Evolutionary conservation across 2,888 invertebrate genomes (phyloP).

Genomic region (Caenorhabditis zanzibari): DNA sequence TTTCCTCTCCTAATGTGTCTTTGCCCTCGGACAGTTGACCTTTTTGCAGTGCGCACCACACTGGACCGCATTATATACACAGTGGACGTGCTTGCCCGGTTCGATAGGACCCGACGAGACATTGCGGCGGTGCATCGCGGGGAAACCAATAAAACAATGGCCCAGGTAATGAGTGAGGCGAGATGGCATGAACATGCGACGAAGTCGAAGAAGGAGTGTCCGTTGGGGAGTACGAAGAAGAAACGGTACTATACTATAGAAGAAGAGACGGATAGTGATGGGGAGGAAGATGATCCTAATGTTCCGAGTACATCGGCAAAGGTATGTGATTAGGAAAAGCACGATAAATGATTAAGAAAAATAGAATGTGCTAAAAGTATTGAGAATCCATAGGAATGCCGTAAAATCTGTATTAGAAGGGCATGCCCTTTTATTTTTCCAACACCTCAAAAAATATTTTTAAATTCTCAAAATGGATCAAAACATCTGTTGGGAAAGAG

Average conservation of each 20-base stretch:
- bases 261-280: conserved; percentile 18
- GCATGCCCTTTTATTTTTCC: too few relatives aligned
- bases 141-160: conserved; percentile 43
- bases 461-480: too few relatives aligned
- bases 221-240: conserved; percentile 47
- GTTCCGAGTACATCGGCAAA: conserved; percentile 23
- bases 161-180: conserved; percentile 40
- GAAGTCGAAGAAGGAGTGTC: conserved; percentile 52
- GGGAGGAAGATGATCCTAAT: conserved; percentile 29
- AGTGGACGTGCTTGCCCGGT: conserved; percentile 44
- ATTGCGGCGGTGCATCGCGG: conserved; percentile 38
- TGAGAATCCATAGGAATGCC: too few relatives aligned
- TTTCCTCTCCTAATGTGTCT: not conserved
- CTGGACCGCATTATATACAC: conserved; percentile 44
- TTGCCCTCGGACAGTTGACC: conserved; percentile 24
- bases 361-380: not conserved
- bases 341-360: not conserved
- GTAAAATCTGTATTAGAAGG: too few relatives aligned
- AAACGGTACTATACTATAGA: conserved; percentile 18
- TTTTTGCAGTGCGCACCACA: conserved; percentile 47
- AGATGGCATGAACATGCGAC: conserved; percentile 55
- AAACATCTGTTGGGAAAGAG: too few relatives aligned
- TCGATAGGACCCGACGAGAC: conserved; percentile 30
- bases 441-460: too few relatives aligned
- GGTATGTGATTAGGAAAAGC: not conserved